phyloP scores from a whole-genome alignment of 1,140 invertebrate genomes.

The Aradophagus sp. region DNA sequence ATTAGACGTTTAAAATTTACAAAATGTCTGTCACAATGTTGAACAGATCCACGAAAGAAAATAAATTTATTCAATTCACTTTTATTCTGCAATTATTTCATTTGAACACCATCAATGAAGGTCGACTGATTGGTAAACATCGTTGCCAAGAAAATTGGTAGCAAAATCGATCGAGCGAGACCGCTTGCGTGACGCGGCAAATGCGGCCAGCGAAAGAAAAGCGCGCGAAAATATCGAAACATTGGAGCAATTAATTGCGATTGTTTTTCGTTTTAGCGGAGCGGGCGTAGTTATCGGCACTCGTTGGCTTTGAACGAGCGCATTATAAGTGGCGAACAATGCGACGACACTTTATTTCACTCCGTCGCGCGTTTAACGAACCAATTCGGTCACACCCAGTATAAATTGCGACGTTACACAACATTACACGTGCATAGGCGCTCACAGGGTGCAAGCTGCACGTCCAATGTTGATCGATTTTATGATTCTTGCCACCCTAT shows the following conservation, averaged over 20 bases:
- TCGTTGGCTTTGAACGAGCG: slow-evolving; percentile 2
- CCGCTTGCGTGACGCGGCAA: no score
- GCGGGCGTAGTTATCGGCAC: slow-evolving; percentile 17
- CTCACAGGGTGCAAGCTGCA: slow-evolving; percentile 26
- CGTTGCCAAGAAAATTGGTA: no score
- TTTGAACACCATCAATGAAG: no score
- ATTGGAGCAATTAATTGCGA: no score
- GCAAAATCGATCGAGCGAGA: no score
- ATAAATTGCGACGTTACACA: slow-evolving; percentile 38
- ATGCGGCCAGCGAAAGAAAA: no score
- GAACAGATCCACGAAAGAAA: no score
- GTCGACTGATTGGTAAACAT: no score
- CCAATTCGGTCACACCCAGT: slow-evolving; percentile 51
- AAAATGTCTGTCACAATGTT: no score
- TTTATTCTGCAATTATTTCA: no score
- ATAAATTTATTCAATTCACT: no score
- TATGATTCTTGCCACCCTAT: slow-evolving; percentile 41
- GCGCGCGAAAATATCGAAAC: slow-evolving; percentile 13
- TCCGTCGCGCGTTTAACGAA: slow-evolving; percentile 28
- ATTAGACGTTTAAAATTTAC: no score
- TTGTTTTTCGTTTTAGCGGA: slow-evolving; percentile 7
- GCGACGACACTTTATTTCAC: slow-evolving; percentile 34
- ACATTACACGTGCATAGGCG: slow-evolving; percentile 2
- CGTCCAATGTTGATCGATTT: slow-evolving; percentile 41
- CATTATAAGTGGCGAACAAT: slow-evolving; percentile 25